phyloP scores from a whole-genome alignment of 2,113 vertebrate genomes.

The Sphaerodactylus townsendi region DNA sequence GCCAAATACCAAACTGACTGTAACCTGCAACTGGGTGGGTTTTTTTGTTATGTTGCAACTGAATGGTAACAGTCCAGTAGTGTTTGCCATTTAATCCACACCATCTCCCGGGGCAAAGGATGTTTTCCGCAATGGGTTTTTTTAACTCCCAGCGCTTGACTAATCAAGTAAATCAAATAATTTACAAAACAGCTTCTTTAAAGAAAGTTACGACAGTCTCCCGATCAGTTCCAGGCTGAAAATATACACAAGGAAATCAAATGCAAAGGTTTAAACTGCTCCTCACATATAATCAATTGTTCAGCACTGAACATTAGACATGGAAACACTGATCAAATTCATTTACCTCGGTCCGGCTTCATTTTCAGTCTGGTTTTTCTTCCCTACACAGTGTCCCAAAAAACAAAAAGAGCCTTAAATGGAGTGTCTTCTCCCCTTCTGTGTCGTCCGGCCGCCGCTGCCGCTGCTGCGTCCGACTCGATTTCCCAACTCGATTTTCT shows the following conservation, averaged over 20 bases:
- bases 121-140: not conserved
- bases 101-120: not conserved
- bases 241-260: no score
- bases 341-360: slow-evolving; percentile 95
- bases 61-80: not conserved
- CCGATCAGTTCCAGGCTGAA: fast-evolving
- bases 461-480: no score
- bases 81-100: not conserved
- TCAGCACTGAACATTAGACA: not conserved
- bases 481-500: slow-evolving; percentile 6
- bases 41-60: not conserved
- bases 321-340: not conserved
- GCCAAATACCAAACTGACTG: not conserved
- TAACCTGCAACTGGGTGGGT: slow-evolving; percentile 14
- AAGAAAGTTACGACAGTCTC: not conserved
- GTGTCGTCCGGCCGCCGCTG: slow-evolving; percentile 17
- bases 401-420: slow-evolving; percentile 16
- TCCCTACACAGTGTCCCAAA: slow-evolving; percentile 7
- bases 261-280: not conserved
- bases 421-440: not conserved
- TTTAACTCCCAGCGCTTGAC: not conserved
- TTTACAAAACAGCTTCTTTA: not conserved
- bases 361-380: slow-evolving; percentile 78
- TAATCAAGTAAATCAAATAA: not conserved
- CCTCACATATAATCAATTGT: not conserved